Evolutionary conservation across 2,888 invertebrate species (phyloP), one percentile per base, ranked within the genome.

Genomic region (Pammene aurita): DNA sequence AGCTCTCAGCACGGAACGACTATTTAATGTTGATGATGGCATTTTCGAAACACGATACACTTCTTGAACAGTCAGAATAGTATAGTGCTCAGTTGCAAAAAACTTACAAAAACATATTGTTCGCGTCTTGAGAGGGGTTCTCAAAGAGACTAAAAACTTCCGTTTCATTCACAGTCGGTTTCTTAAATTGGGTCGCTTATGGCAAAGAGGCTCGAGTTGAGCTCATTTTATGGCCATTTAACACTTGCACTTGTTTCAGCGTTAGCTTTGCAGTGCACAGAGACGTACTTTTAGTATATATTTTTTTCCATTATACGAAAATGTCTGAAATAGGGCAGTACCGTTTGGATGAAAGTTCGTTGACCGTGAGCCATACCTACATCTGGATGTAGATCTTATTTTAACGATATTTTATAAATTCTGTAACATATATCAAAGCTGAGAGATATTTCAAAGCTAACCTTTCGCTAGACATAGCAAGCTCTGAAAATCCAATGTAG

Each of bases 101-200:
- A 44, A 44, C 6, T 34, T n/a, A 52, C 9, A 26, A 63, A 68
- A 66, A 44, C 38, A 54, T 35, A 67, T 55, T 60, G 54, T 52
- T 44, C 44, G 35, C 44, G 18, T 44, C 16, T 18, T 38, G 14
- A 57, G 42, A 56, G 26, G 26, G 44, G 44, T 54, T 57, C 57
- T 58, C 63, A 68, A 64, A 68, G 63, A 58, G 52, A 57, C 63
- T 68, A 68, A 68, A 68, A 64, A 64, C 68, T 68, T 68, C 68
- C 63, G 18, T 60, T 54, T 63, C 68, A 58, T 64, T 68, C 26
- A 52, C 44, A 63, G 41, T 42, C 52, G 38, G 68, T 44, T 64
- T 42, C 63, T 68, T 52, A 63, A 68, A 64, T 68, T 68, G 56
- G 63, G 68, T 68, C 62, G 42, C 42, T 63, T 62, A 46, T 16